Conservation (phyloP, 2,113 vertebrate species). For the Vombatus ursinus region DNA sequence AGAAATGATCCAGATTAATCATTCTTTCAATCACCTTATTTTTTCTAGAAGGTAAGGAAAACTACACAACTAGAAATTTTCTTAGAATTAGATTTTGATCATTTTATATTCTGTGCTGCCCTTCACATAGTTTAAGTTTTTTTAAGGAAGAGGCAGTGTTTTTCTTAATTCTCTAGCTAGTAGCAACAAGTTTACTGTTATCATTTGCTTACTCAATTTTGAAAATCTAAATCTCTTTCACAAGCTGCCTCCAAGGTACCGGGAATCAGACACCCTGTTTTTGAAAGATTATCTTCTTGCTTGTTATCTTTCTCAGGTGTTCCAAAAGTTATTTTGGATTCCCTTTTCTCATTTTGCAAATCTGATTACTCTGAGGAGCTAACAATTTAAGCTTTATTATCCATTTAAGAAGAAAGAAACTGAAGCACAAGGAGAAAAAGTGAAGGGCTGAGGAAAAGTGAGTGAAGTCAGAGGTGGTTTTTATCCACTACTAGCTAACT, state of each 20-base stretch:
- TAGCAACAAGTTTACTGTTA: not conserved
- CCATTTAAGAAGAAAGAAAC: constrained; percentile 26
- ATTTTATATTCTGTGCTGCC: not conserved
- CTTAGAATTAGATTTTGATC: not conserved
- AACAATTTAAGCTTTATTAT: constrained; percentile 40
- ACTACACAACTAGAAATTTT: not conserved
- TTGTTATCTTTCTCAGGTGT: constrained; percentile 7
- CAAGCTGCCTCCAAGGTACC: not conserved
- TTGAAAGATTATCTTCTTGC: constrained; percentile 14
- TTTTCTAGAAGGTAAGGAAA: not conserved
- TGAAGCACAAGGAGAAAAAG: not conserved
- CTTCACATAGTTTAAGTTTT: not conserved
- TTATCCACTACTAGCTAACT: not conserved
- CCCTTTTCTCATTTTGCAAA: constrained; percentile 46
- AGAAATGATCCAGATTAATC: not conserved
- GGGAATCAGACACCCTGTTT: constrained; percentile 16
- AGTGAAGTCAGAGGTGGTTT: not conserved
- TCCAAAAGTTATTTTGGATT: not conserved
- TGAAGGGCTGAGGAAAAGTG: not conserved
- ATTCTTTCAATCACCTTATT: not conserved
- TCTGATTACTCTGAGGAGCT: constrained; percentile 7
- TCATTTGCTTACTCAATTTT: not conserved
- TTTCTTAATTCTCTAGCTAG: not conserved
- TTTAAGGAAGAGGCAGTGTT: not conserved
- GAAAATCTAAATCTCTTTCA: constrained; percentile 28